phyloP scores from a whole-genome alignment of 2,113 vertebrate species.

The Cottus gobio region DNA sequence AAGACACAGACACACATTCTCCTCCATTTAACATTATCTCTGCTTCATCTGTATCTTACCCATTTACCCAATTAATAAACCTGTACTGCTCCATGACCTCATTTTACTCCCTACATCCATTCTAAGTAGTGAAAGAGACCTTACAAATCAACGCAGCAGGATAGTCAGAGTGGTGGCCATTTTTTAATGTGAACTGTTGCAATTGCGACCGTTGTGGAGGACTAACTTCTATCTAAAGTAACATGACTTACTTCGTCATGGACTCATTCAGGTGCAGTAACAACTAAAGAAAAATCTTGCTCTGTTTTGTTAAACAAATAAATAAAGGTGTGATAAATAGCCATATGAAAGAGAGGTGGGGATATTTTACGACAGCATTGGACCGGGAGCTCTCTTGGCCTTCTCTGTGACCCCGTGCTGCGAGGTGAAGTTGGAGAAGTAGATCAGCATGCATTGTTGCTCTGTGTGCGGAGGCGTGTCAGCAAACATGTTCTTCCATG shows the following conservation, averaged over 20 bases:
- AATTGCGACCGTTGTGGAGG: no score
- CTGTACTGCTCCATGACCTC: no score
- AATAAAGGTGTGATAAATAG: no score
- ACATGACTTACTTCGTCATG: no score
- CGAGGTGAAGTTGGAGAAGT: background rate
- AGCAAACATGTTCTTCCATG: background rate
- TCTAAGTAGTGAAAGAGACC: background rate
- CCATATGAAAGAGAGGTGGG: background rate
- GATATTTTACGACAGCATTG: background rate
- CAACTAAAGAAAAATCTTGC: no score
- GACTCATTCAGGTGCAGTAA: no score
- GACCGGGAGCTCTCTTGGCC: background rate
- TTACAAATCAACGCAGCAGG: background rate
- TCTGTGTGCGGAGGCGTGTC: conserved; percentile 1
- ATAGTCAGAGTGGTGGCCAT: no score
- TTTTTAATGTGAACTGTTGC: no score
- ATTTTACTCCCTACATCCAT: background rate
- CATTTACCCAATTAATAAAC: background rate
- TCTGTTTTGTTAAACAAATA: background rate
- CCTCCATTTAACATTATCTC: background rate
- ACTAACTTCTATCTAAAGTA: no score
- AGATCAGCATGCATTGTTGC: background rate
- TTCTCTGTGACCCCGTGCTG: background rate
- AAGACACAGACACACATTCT: conserved; percentile 1
- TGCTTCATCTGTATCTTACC: background rate